Evolutionary conservation across 2,888 invertebrate species (phyloP).

Genomic region (Proisotoma minuta): DNA sequence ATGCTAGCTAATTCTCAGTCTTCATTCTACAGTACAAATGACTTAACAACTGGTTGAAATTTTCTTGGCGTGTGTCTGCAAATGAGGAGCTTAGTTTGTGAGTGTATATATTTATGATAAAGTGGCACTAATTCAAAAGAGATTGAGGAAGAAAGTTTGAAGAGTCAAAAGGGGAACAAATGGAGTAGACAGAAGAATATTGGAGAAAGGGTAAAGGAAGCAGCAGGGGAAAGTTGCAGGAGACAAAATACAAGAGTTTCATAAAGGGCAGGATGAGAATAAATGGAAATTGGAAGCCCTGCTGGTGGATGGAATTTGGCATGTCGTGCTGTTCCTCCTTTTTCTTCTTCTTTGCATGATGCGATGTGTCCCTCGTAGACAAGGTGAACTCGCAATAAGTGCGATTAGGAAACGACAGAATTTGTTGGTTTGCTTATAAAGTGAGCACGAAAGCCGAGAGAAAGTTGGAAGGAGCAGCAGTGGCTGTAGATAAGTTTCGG

Average conservation of each 20-base stretch:
- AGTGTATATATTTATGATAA: slow-evolving; percentile 12
- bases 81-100: slow-evolving; percentile 5
- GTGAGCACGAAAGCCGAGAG: not conserved
- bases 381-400: not conserved
- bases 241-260: too few species aligned
- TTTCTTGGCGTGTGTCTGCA: too few species aligned
- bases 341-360: not conserved
- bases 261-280: slow-evolving; percentile 18
- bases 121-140: not conserved
- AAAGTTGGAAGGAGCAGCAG: not conserved
- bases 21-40: too few species aligned
- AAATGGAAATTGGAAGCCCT: slow-evolving; percentile 24
- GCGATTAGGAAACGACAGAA: not conserved
- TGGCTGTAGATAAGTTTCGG: not conserved
- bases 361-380: not conserved
- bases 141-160: slow-evolving; percentile 2
- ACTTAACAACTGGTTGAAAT: too few species aligned
- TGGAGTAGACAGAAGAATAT: not conserved
- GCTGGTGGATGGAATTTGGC: too few species aligned
- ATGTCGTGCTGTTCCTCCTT: not conserved
- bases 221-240: slow-evolving; percentile 4
- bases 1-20: too few species aligned
- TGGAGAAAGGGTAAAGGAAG: not conserved
- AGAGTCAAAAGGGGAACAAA: slow-evolving; percentile 7
- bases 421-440: not conserved